Base-by-base conservation (phyloP, 2,797 vertebrate species). In the Poliocrania exsul region DNA sequence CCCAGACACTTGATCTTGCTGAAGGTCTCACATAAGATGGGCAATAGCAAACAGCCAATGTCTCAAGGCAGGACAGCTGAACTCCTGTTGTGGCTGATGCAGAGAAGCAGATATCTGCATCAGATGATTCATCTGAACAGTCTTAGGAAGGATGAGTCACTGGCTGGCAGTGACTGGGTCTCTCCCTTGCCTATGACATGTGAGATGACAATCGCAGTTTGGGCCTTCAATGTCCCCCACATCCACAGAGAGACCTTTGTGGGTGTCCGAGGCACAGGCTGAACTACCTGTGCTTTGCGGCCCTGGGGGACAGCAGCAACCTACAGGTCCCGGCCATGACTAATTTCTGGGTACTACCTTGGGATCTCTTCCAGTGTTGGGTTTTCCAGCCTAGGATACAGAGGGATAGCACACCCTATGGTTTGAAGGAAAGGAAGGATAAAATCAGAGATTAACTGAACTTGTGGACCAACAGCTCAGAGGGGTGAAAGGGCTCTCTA, bases 121-220 rank as follows among this genome's bases (percentile, higher is more conserved):
- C 40, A 69, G 78, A 66, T 86, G 66, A 79, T 90, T 96, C 70
- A 93, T 58, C 47, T 65, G 38, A 79, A 50, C 66, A 58, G 38
- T 42, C 78, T 79, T 86, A 79, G 35, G 62, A 53, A 92, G 51
- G 37, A 66, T 85, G 85, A 93, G 70, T 94, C 86, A 74, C 51
- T 31, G 54, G 31, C 70, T 83, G 64, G 25, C 72, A 35, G 93
- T 64, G 77, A 29, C 65, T 89, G 51, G 42, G n/a, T 92, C 51
- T 85, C 60, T 91, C 19, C 21, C 54, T 75, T 73, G 54, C 47
- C 46, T 75, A 6, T 37, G 58, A 46, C 46, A 60, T 53, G n/a
- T 11, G n/a, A 62, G 38, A 62, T 47, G 49, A 44, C 44, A 57
- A 14, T n/a, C 0, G 1, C 28, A 84, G 54, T 38, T 50, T 35